A percentile compares a stretch with the other conserved stretches of the same genome.
These are phyloP conservation scores for Willowsia nigromaculata DNA, from an alignment of 2,888 invertebrate species.

Conservation along the genomic window DNA sequence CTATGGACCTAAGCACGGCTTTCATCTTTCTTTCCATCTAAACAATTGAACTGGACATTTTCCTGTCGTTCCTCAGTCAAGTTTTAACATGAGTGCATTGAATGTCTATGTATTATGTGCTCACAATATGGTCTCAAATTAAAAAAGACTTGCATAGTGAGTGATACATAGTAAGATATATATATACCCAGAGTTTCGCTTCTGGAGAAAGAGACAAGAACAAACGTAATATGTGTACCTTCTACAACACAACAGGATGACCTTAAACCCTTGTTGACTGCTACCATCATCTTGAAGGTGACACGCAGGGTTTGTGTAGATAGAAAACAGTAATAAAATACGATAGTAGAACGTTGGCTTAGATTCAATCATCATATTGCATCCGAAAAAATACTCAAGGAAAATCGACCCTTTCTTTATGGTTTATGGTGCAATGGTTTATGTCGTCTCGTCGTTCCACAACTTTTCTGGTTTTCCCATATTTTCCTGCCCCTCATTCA, in stretches of 20 bases:
- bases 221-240: no score
- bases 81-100: background rate
- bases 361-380: background rate
- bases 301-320: background rate
- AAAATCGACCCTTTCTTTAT: conserved; percentile 26
- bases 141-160: background rate
- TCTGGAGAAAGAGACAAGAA: no score
- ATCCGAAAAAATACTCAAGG: conserved; percentile 4
- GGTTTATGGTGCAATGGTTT: background rate
- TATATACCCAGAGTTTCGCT: no score
- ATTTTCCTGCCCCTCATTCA: conserved; percentile 31
- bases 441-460: background rate
- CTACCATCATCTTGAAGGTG: background rate
- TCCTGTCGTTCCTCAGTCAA: background rate
- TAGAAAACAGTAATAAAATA: background rate
- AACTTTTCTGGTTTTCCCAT: conserved; percentile 59
- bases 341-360: background rate
- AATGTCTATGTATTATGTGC: background rate
- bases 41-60: background rate
- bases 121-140: background rate
- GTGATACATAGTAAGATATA: no score
- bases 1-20: background rate
- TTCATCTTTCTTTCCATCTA: conserved; percentile 14
- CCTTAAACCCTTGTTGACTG: background rate
- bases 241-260: no score